Evolutionary conservation across 35 echinoderm and acorn worm species (phyloP).

Genomic region (Eucidaris tribuloides): DNA sequence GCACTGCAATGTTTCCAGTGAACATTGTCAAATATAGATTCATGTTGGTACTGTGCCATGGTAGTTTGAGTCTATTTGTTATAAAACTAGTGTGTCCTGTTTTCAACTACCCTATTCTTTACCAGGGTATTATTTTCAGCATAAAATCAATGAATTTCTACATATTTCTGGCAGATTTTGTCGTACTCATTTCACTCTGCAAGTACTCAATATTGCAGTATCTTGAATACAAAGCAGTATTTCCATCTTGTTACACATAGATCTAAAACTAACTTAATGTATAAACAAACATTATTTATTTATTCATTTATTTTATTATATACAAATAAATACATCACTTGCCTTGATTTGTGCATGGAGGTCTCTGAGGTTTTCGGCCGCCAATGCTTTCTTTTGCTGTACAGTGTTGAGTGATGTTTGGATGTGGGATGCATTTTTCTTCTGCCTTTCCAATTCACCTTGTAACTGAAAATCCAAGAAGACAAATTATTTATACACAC

Average conservation of each 20-base stretch:
- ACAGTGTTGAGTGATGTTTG: neutral
- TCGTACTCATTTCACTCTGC: neutral
- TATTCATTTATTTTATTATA: neutral
- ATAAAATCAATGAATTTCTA: too few species aligned
- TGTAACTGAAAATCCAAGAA: neutral
- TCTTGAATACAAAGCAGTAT: too few species aligned
- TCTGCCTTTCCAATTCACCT: neutral
- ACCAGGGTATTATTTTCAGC: too few species aligned
- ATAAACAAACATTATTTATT: neutral
- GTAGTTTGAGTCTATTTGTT: too few species aligned
- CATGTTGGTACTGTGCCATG: too few species aligned
- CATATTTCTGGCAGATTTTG: too few species aligned
- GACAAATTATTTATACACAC: too few species aligned
- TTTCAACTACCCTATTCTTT: too few species aligned
- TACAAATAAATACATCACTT: neutral
- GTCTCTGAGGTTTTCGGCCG: neutral
- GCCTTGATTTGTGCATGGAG: neutral
- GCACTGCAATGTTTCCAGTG: too few species aligned
- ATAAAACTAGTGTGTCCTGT: too few species aligned
- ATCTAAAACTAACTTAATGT: neutral
- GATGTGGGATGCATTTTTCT: neutral
- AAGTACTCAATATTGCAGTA: neutral
- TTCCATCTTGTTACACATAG: too few species aligned
- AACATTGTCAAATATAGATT: too few species aligned
- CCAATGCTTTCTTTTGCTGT: neutral